phyloP scores from a whole-genome alignment of 2,113 vertebrate genomes.

The Phainopepla nitens region DNA sequence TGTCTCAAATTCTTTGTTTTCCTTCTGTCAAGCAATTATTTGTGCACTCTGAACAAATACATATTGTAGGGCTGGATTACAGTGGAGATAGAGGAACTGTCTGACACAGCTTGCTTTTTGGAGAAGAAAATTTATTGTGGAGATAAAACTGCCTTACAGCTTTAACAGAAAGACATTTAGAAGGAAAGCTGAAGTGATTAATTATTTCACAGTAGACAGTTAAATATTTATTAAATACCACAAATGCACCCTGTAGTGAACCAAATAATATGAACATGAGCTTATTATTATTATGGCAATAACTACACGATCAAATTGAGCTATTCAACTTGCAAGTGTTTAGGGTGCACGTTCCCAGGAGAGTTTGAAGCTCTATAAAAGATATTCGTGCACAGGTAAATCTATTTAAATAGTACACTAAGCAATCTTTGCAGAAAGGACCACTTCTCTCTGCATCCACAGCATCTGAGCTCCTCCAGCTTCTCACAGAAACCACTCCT shows the following conservation, averaged over 20 bases:
- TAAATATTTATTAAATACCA: conserved; percentile 49
- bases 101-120: background rate
- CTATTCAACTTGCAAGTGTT: background rate
- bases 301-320: background rate
- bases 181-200: conserved; percentile 14
- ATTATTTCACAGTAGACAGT: conserved; percentile 32
- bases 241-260: background rate
- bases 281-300: background rate
- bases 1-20: background rate
- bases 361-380: background rate
- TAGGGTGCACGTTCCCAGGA: background rate
- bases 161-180: background rate
- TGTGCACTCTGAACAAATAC: background rate
- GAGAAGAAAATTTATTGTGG: background rate
- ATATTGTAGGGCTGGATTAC: background rate
- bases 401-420: background rate
- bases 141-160: background rate
- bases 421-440: background rate
- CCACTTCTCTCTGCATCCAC: background rate
- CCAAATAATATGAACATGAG: background rate
- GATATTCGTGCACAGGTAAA: background rate
- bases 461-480: background rate
- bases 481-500: background rate
- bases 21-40: background rate
- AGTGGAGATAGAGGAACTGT: background rate